Evolutionary conservation across 1,140 invertebrate species (phyloP), one percentile per base, ranked within the genome.

Genomic region (Diachasmimorpha longicaudata): DNA sequence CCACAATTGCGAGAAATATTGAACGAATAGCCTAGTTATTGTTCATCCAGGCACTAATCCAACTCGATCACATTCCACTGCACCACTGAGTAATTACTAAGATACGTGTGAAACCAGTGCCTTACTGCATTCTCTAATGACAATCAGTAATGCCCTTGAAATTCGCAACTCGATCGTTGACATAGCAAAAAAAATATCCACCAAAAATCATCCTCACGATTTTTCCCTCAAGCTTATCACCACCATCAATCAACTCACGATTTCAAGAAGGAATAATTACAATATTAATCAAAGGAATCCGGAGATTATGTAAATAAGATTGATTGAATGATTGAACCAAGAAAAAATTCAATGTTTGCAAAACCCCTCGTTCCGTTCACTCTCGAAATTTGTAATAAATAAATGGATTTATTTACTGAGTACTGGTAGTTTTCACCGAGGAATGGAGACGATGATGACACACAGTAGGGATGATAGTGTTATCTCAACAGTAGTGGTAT

Each of bases 101-200:
- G 19, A 63, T 31, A 25, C 23, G 48, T 63, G 19, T 25, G 58
- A 63, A 37, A 58, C 73, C 74, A 78, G 77, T 78, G 74, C 77
- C 77, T 78, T 78, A 63, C 77, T 78, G 55, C 75, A 78, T 76
- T 76, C 66, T 74, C 74, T 55, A 78, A 74, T 74, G 72, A 78
- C 68, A 48, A 66, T 78, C 63, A 52, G 46, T 69, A 58, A 25
- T 36, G 44, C 0, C 25, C 4, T 5, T 21, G 23, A 46, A 48
- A 46, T 4, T 25, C 4, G 23, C 4, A 25, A 23, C 3, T 63
- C 23, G 23, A 25, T 31, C 21, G 25, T 42, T 42, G 39, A 42
- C 4, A 11, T 13, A 4, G 39, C 11, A 10, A 10, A 42, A 31
- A 31, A 42, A 6, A 6, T 13, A 4, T 4, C 11, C 9, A 13